Conservation (phyloP, 2,888 invertebrate genomes). For the Mesorhabditis sp. region DNA sequence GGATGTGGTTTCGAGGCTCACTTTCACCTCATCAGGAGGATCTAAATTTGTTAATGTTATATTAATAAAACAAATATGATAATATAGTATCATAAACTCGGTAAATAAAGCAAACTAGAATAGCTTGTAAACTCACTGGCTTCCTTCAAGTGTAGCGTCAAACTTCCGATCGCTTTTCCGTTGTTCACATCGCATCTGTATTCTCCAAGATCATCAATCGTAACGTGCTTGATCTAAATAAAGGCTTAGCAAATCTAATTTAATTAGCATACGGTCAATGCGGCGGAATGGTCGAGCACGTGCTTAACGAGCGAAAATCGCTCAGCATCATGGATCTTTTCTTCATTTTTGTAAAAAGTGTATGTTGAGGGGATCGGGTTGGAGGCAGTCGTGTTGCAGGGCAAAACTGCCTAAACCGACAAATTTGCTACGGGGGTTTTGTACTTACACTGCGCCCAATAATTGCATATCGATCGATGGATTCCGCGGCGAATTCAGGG, state of each 20-base stretch:
- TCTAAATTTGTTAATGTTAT: slow-evolving; percentile 14
- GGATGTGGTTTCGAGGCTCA: slow-evolving; percentile 29
- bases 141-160: slow-evolving; percentile 41
- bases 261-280: slow-evolving; percentile 23
- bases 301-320: slow-evolving; percentile 34
- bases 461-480: slow-evolving; percentile 39
- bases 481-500: slow-evolving; percentile 38
- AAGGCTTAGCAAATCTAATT: slow-evolving; percentile 7
- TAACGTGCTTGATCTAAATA: slow-evolving; percentile 40
- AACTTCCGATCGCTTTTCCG: slow-evolving; percentile 41
- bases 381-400: slow-evolving; percentile 45
- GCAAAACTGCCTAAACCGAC: slow-evolving; percentile 23
- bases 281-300: slow-evolving; percentile 30
- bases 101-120: too few relatives aligned
- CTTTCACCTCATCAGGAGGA: slow-evolving; percentile 48
- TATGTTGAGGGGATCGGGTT: slow-evolving; percentile 42
- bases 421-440: neutral
- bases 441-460: slow-evolving; percentile 21
- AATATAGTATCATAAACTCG: slow-evolving; percentile 4
- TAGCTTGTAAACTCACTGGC: slow-evolving; percentile 29
- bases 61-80: neutral
- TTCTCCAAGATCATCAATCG: slow-evolving; percentile 42
- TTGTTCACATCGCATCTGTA: slow-evolving; percentile 53
- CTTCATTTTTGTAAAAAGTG: slow-evolving; percentile 37
- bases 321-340: slow-evolving; percentile 28